Evolutionary conservation across 2,113 vertebrate genomes (phyloP).

Genomic region (Amphilophus citrinellus): DNA sequence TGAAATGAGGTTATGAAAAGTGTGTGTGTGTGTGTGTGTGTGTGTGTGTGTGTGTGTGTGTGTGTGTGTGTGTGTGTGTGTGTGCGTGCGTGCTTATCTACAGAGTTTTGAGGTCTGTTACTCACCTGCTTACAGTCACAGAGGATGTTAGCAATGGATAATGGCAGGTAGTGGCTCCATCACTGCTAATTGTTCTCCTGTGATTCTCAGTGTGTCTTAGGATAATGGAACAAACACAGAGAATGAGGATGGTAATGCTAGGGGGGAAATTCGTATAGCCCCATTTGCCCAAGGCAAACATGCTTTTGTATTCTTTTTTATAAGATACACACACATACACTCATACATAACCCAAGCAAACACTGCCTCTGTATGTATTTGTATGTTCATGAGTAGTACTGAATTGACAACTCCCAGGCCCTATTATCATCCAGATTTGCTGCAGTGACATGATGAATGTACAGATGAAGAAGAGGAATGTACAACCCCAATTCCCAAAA

Average conservation of each 20-base stretch:
- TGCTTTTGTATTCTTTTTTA: not conserved
- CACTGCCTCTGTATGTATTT: not conserved
- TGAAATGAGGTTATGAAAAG: slow-evolving; percentile 31
- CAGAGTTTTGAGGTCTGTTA: slow-evolving; percentile 17
- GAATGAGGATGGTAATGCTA: not conserved
- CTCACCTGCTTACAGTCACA: slow-evolving; percentile 32
- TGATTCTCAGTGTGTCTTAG: not conserved
- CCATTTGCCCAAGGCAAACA: not conserved
- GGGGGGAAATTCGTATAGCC: not conserved
- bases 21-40: slow-evolving; percentile 13
- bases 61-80: slow-evolving; percentile 17
- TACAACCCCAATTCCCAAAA: too few species aligned
- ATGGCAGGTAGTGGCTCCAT: slow-evolving; percentile 30
- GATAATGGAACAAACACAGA: not conserved
- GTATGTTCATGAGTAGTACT: not conserved
- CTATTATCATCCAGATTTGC: not conserved
- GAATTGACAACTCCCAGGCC: not conserved
- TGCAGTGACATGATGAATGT: not conserved
- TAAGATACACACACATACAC: not conserved
- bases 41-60: slow-evolving; percentile 16
- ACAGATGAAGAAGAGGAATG: too few species aligned
- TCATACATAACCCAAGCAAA: not conserved
- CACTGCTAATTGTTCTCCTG: slow-evolving; percentile 22
- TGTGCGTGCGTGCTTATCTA: not conserved
- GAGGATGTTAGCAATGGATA: slow-evolving; percentile 22